Conservation (phyloP, 2,797 vertebrate genomes). For the Phoxinus dragarum region DNA sequence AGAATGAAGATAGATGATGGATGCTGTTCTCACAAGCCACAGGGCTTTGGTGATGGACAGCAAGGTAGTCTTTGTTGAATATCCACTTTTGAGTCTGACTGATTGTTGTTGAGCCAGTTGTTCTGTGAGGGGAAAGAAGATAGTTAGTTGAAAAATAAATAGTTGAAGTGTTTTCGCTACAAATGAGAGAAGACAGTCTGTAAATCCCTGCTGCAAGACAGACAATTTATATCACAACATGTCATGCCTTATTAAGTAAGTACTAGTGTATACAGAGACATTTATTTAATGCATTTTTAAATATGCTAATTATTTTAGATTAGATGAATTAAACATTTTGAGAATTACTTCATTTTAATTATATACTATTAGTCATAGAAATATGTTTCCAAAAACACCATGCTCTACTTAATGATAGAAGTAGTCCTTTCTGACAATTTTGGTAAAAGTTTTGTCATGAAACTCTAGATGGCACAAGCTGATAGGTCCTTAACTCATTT, state of each 20-base stretch:
- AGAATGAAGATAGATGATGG: background rate
- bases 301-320: background rate
- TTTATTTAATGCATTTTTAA: background rate
- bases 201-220: background rate
- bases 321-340: background rate
- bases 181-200: background rate
- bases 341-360: background rate
- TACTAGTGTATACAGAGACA: background rate
- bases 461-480: too few relatives aligned
- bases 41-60: background rate
- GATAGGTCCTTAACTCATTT: too few relatives aligned
- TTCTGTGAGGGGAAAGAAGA: background rate
- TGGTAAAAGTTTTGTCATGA: background rate
- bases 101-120: background rate
- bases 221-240: background rate
- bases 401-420: background rate
- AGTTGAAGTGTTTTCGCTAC: background rate
- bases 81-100: slow-evolving; percentile 3
- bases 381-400: background rate
- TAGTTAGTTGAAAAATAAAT: background rate
- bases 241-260: background rate
- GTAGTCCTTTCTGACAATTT: background rate
- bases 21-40: background rate
- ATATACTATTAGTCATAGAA: background rate
- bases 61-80: background rate